Evolutionary conservation across 2,797 vertebrate species (phyloP).

Genomic region (Tragopan temminckii): DNA sequence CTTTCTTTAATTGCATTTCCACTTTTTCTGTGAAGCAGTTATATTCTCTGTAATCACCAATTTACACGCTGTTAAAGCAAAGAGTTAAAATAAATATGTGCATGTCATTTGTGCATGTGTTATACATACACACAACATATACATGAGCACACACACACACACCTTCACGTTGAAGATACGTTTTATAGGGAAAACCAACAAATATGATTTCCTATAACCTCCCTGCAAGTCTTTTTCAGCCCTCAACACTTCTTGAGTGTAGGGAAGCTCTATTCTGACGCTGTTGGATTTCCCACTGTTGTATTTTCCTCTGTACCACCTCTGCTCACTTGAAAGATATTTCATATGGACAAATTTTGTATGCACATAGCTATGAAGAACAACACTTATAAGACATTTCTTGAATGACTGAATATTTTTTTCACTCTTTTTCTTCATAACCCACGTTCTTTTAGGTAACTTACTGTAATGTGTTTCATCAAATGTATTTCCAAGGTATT

Average conservation of each 20-base stretch:
- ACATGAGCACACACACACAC: not conserved
- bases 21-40: not conserved
- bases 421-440: not conserved
- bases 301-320: not conserved
- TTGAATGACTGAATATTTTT: not conserved
- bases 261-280: not conserved
- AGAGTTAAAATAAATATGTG: not conserved
- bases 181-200: not conserved
- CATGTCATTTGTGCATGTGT: not conserved
- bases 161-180: not conserved
- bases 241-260: rapidly evolving
- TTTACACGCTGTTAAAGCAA: not conserved
- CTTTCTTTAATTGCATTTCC: not conserved
- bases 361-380: not conserved
- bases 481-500: not conserved
- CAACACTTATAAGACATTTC: not conserved
- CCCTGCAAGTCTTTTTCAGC: not conserved
- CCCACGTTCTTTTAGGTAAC: not conserved
- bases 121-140: not conserved
- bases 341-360: not conserved
- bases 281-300: not conserved
- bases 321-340: no score
- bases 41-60: not conserved
- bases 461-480: not conserved
- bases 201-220: not conserved